Base-by-base conservation (phyloP, 2,888 invertebrate genomes). In the Gonocerus acuteangulatus region DNA sequence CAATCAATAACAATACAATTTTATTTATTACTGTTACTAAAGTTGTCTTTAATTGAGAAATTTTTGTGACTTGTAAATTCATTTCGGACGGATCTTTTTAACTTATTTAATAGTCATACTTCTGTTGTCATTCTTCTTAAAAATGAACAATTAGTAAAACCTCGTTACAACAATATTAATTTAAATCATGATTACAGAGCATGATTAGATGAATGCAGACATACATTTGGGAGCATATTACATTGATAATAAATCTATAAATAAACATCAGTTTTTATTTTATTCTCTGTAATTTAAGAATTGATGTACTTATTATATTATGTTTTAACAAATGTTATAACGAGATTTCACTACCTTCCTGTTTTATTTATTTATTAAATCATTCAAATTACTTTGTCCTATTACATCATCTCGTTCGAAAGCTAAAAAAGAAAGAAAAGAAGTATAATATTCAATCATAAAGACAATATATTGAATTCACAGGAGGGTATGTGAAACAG, bases 171-270 rank as follows among this genome's bases (percentile, higher is more conserved):
- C 49, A 56, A 52, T 32, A 16, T 18, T 54, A 39, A 36, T 54
- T 54, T 42, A 22, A 16, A 54, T 42, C 27, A 27, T 27, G 4
- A 27, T 51, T 51, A 51, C 34, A 54, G 39, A 42, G 54, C 23
- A 54, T 6, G 3, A 13, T 54, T 23, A 42, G 45, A 48, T 52
- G 42, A 60, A 39, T 56, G 61, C 63, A 47, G 39, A 58, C 44
- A 64, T 59, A 64, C 44, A 52, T 60, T 64, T 62, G 64, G 64
- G 62, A 64, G 62, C 62, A 64, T 62, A 62, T 62, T 52, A 62
- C 62, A 62, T 42, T 32, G 13, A 45, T 39, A 23, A n/a, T 18
- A 15, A 48, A 49, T 36, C n/a, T 51, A 60, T 42, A 34, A 4
- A 4, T 6, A 27, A 27, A 6, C 27, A 6, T 27, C 9, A 27